phyloP scores from a whole-genome alignment of 2,888 invertebrate genomes.

The Vanessa cardui region DNA sequence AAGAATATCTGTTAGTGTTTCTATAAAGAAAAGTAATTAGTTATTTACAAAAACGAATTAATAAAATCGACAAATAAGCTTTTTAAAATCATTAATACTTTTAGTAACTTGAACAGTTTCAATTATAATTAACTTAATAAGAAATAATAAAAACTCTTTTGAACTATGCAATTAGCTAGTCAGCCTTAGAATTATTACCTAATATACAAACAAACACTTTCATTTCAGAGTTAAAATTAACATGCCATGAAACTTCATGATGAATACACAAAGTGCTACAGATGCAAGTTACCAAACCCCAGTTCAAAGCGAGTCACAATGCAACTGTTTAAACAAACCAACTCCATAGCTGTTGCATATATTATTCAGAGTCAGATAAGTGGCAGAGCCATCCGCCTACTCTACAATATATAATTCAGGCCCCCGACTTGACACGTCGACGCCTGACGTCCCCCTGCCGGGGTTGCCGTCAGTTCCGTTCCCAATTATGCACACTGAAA shows the following conservation, averaged over 20 bases:
- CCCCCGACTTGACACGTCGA: conserved; percentile 77
- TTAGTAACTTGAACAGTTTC: no score
- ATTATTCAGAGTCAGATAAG: conserved; percentile 77
- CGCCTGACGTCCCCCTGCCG: conserved; percentile 59
- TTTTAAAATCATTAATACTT: no score
- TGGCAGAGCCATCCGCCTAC: conserved; percentile 76
- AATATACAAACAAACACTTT: neutral
- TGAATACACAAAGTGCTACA: neutral
- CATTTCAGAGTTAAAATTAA: neutral
- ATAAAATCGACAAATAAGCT: no score
- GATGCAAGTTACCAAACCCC: conserved; percentile 20
- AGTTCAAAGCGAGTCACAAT: conserved; percentile 28
- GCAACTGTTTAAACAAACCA: conserved; percentile 54
- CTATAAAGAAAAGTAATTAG: no score
- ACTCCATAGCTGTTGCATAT: conserved; percentile 56
- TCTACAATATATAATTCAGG: conserved; percentile 77
- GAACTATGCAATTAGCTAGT: no score
- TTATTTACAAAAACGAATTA: no score
- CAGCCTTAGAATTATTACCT: no score
- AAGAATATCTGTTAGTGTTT: no score
- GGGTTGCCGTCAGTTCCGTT: conserved; percentile 68
- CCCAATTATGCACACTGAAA: conserved; percentile 80
- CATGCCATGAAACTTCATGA: neutral
- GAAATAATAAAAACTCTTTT: no score
- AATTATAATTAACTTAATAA: no score